A percentile compares a stretch with the other conserved stretches of the same genome.
Conservation (phyloP, 1,140 invertebrate species). For the Lordiphosa mommai region DNA sequence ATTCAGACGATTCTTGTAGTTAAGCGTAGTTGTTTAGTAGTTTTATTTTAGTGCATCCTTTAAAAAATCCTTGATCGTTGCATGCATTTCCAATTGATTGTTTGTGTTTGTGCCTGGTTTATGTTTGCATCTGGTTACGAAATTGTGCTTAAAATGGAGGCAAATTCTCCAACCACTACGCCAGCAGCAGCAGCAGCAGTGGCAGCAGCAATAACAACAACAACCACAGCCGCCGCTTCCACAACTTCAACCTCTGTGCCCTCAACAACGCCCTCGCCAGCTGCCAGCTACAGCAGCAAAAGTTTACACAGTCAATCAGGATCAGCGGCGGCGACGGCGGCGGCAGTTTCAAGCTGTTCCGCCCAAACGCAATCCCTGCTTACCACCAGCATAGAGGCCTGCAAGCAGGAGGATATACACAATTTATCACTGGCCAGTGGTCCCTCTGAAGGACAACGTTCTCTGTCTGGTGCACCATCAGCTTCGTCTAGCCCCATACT, state of each 20-base stretch:
- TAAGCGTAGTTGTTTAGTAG: slow-evolving; percentile 16
- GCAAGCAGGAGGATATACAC: slow-evolving; percentile 60
- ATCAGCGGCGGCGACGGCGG: slow-evolving; percentile 30
- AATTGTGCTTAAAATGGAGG: slow-evolving; percentile 33
- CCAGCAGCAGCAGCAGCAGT: slow-evolving; percentile 9
- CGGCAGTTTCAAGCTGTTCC: slow-evolving; percentile 33
- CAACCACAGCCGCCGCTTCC: not conserved
- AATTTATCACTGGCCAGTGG: slow-evolving; percentile 70
- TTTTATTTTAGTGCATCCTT: slow-evolving; percentile 20
- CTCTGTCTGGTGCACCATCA: slow-evolving; percentile 68
- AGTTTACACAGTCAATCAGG: slow-evolving; percentile 19
- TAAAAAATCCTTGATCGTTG: slow-evolving; percentile 29
- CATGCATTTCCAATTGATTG: slow-evolving; percentile 53
- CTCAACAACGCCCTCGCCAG: slow-evolving; percentile 33
- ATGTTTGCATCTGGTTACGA: slow-evolving; percentile 15
- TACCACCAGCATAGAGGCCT: slow-evolving; percentile 40
- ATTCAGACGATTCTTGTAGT: too few relatives aligned
- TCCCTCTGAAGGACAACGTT: slow-evolving; percentile 68
- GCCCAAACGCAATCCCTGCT: slow-evolving; percentile 34
- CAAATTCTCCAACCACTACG: slow-evolving; percentile 43
- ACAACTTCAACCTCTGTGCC: slow-evolving; percentile 13
- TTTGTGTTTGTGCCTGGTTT: slow-evolving; percentile 50
- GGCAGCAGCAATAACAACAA: slow-evolving; percentile 5
- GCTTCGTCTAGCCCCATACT: slow-evolving; percentile 75
- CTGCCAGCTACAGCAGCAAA: slow-evolving; percentile 33